Percentiles rank a stretch among this genome's conserved stretches.
These are phyloP conservation scores for Enteromius afrohamiltoni DNA, from an alignment of 2,797 vertebrate species.

Conservation along the genomic window DNA sequence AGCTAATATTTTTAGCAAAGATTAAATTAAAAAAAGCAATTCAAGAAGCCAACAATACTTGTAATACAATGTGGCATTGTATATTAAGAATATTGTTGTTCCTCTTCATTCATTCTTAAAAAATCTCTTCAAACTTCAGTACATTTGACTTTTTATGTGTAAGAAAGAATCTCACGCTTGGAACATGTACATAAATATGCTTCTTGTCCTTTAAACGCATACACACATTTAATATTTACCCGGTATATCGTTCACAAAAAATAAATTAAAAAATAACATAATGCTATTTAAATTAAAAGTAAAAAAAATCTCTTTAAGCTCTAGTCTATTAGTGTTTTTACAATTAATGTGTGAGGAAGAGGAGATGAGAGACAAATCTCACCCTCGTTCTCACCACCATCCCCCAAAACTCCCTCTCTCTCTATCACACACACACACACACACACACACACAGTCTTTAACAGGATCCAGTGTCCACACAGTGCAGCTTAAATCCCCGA, in stretches of 20 bases:
- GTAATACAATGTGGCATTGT: not conserved
- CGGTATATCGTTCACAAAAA: not conserved
- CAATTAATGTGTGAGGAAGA: not conserved
- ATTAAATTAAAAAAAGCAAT: not conserved
- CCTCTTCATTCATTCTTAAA: not conserved
- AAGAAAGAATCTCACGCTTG: not conserved
- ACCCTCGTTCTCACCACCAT: not conserved
- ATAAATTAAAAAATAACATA: not conserved
- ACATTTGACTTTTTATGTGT: not conserved
- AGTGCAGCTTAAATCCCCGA: not conserved
- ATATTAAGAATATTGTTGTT: not conserved
- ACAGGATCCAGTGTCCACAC: not conserved
- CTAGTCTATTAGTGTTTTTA: not conserved
- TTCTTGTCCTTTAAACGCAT: not conserved
- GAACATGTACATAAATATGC: not conserved
- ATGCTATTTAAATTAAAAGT: not conserved
- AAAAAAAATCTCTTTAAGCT: not conserved
- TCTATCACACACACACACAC: not conserved
- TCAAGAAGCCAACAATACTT: not conserved
- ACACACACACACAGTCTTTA: not conserved
- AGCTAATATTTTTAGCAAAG: not conserved
- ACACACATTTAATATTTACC: not conserved
- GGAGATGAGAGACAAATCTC: slow-evolving; percentile 7
- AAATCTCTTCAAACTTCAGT: not conserved
- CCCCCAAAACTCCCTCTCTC: slow-evolving; percentile 5